Evolutionary conservation across 2,113 vertebrate genomes (phyloP), one percentile per base, ranked within the genome.

Genomic region (Edolisoma coerulescens): DNA sequence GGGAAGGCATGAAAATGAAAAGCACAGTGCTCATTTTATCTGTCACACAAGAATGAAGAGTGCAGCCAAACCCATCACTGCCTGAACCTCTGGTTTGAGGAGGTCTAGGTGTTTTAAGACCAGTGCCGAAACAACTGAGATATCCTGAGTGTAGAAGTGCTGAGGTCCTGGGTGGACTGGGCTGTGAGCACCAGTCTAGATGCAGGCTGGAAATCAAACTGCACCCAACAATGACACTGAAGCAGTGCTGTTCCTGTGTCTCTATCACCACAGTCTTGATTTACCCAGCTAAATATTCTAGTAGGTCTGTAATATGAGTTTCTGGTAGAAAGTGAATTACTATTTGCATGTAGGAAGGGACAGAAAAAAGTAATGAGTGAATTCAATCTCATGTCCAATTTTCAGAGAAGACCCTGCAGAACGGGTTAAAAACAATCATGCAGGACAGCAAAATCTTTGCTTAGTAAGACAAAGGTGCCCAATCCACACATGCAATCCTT

Each of bases 401-500:
- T 78, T 84, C 1, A 2, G 39, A 21, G 20, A 74, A 57, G 37
- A 77, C 87, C 37, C 60, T 15, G 2, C 20, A 30, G 68, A 87
- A 79, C 4, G 30, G 45, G 22, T 33, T 90, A 54, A 88, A 84
- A 96, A 69, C 39, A 87, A 28, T 65, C 52, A n/a, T 49, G 7
- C 16, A 71, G 60, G 17, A 61, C 28, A 73, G 33, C 15, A 94
- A 86, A 75, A 90, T 93, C 84, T 95, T 85, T 88, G 59, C 74
- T 96, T 84, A 53, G 65, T 67, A 93, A 84, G 61, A 84, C 20
- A 63, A 91, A 49, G 68, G 63, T 94, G 35, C 68, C 67, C 59
- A 90, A 77, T 92, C 76, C 73, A 95, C 69, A 95, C 57, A 65
- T 64, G 35, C 45, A 96, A 76, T 78, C 41, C 44, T 96, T 96